Percentiles rank a stretch among this genome's conserved stretches.
Evolutionary conservation across 2,888 invertebrate genomes (phyloP).

Genomic region (Neoitamus cyanurus): DNA sequence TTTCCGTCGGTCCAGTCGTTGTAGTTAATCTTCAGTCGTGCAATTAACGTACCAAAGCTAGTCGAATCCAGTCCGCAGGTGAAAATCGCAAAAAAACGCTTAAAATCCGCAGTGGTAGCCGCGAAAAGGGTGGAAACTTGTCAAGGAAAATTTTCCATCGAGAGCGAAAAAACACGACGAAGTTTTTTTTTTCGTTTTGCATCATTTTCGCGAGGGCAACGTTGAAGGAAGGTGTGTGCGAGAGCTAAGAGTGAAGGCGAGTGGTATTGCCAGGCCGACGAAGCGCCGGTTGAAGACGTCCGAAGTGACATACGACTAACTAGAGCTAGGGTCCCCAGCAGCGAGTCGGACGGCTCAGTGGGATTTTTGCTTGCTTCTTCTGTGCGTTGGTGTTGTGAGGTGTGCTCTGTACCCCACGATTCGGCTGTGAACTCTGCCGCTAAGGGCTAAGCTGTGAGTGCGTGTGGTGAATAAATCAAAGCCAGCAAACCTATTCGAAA

Average conservation of each 20-base stretch:
- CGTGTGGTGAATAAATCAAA: background rate
- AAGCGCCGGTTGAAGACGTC: background rate
- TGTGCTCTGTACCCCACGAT: background rate
- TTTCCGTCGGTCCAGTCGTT: background rate
- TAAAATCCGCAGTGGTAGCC: background rate
- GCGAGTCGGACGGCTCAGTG: background rate
- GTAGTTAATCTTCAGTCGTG: background rate
- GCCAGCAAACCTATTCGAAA: background rate
- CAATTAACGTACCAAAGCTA: background rate
- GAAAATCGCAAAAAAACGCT: background rate
- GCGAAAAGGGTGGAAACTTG: constrained; percentile 34
- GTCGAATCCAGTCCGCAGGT: background rate
- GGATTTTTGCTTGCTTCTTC: background rate
- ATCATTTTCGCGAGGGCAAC: background rate
- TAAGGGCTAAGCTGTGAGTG: background rate
- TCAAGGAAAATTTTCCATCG: constrained; percentile 7
- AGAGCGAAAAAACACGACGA: constrained; percentile 1
- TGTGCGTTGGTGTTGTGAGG: background rate
- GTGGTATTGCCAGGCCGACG: background rate
- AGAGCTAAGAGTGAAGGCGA: background rate
- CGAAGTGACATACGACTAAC: background rate
- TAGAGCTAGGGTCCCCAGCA: background rate
- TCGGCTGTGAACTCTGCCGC: background rate
- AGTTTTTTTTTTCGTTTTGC: background rate
- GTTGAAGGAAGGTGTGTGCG: background rate